Evolutionary conservation across 30 jellyfish, hydroid and myxozoan genomes (phyloP), one percentile per base, ranked within the genome.

Genomic region (Aurelia sp.): DNA sequence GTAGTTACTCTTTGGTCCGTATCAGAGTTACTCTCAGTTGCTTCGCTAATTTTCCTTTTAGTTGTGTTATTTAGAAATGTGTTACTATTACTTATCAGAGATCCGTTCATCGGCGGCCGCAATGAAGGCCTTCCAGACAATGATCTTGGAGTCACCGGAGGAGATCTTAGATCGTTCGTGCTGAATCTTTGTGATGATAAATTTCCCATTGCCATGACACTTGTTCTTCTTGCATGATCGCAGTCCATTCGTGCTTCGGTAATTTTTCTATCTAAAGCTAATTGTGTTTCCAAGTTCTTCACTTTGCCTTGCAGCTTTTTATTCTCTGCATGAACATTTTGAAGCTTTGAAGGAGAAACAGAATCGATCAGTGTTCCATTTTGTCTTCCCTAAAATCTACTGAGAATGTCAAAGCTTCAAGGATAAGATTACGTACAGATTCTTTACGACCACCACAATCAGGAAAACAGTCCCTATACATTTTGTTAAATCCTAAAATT

Each of bases 301-400:
- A 79, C 80, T 74, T 88, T 88, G 33, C 71, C 82, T 20, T 88
- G 96, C 66, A 88, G 81, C 31, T 71, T 78, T 53, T 71, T 78
- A 30, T 88, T 84, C 23, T 88, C 96, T 19, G 74, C 11, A 48
- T 78, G 74, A 4, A 73, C 55, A 10, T 66, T 5, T 20, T 87
- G 69, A 2, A 77, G 82, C 96, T 87, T 41, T 17, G 71, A 69
- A 13, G 4, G 33, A 71, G 47, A 17, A 44, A 35, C 15, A 60
- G 4, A 30, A 47, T 44, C 55, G 15, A 44, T 44, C 55, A 44
- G 55, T 44, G 55, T 44, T 44, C 55, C 13, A 44, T 44, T 44
- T 44, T 37, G 4, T 27, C 33, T 27, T 1, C 1, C 33, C 33
- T 27, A 27, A 27, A 27, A 27, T 27, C 33, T 27, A 2, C 33